phyloP scores from a whole-genome alignment of 2,797 vertebrate species.

The Centroberyx gerrardi region DNA sequence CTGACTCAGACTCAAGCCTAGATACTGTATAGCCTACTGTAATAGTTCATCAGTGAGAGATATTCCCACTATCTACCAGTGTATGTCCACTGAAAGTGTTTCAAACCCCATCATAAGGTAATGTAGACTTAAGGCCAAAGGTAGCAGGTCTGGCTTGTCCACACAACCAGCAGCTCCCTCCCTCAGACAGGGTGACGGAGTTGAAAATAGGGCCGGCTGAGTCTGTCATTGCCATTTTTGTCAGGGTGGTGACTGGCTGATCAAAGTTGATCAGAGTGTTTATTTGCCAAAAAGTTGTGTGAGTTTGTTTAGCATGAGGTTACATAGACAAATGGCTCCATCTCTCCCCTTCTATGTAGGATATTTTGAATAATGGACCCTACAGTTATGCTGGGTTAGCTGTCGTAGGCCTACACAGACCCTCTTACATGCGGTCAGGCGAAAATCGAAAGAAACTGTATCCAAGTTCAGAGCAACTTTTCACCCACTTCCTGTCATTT shows the following conservation, averaged over 20 bases:
- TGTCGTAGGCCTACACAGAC: conserved; percentile 2
- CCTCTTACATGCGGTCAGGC: neutral
- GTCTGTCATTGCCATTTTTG: too few species aligned
- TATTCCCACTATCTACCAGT: conserved; percentile 12
- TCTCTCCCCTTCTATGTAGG: neutral
- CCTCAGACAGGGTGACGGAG: neutral
- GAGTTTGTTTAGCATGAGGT: too few species aligned
- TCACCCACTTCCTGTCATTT: conserved; percentile 35
- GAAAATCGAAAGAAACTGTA: neutral
- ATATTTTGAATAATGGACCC: conserved; percentile 10
- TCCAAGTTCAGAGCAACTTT: conserved; percentile 53
- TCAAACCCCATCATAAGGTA: conserved; percentile 18
- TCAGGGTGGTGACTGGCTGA: neutral
- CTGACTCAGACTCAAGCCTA: too few species aligned
- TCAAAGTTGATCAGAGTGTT: neutral
- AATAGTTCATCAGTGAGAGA: conserved; percentile 6
- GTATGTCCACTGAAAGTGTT: conserved; percentile 15
- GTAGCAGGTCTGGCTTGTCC: conserved; percentile 36
- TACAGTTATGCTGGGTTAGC: conserved; percentile 12
- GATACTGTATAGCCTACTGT: neutral
- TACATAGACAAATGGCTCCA: too few species aligned
- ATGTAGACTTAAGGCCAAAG: conserved; percentile 56
- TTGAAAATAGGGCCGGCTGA: neutral
- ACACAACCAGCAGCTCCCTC: conserved; percentile 4
- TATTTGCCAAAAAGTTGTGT: too few species aligned